Percentiles rank a stretch among this genome's conserved stretches.
These are phyloP conservation scores for Synergus itoensis DNA, from an alignment of 2,888 invertebrate genomes.

Conservation along the genomic window DNA sequence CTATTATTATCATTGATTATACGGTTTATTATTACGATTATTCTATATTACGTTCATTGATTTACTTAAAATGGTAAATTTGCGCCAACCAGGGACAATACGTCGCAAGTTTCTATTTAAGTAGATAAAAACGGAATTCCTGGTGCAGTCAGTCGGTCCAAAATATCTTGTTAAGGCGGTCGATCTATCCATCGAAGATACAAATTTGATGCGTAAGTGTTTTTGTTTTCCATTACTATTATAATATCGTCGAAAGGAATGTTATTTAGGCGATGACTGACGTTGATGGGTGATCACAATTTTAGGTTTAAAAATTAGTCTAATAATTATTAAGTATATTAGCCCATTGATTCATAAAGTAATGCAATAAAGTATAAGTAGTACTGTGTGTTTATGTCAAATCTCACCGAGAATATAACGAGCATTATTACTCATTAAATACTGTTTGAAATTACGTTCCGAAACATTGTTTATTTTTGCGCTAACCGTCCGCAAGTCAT, in stretches of 20 bases:
- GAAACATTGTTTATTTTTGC: conserved; percentile 61
- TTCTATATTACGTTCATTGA: conserved; percentile 74
- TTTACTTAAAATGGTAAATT: conserved; percentile 70
- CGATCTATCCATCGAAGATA: conserved; percentile 39
- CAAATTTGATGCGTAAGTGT: conserved; percentile 43
- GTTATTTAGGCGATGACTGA: conserved; percentile 71
- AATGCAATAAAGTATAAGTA: conserved; percentile 77
- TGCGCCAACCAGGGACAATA: conserved; percentile 44
- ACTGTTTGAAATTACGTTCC: conserved; percentile 75
- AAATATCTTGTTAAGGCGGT: conserved; percentile 41
- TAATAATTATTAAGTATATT: conserved; percentile 78
- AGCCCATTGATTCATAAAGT: conserved; percentile 77
- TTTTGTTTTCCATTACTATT: conserved; percentile 47
- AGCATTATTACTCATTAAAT: conserved; percentile 76
- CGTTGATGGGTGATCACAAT: conserved; percentile 78
- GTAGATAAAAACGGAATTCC: conserved; percentile 63
- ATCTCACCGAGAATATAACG: conserved; percentile 77
- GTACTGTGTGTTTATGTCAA: conserved; percentile 78
- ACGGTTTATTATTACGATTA: conserved; percentile 72
- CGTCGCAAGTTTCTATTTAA: conserved; percentile 34
- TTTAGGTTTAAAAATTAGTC: conserved; percentile 77
- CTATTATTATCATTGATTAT: conserved; percentile 70
- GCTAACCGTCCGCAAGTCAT: conserved; percentile 50
- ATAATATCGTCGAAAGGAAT: conserved; percentile 43
- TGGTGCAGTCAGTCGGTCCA: conserved; percentile 72